phyloP scores from a whole-genome alignment of 2,797 vertebrate species.

The Muscicapa comitata region DNA sequence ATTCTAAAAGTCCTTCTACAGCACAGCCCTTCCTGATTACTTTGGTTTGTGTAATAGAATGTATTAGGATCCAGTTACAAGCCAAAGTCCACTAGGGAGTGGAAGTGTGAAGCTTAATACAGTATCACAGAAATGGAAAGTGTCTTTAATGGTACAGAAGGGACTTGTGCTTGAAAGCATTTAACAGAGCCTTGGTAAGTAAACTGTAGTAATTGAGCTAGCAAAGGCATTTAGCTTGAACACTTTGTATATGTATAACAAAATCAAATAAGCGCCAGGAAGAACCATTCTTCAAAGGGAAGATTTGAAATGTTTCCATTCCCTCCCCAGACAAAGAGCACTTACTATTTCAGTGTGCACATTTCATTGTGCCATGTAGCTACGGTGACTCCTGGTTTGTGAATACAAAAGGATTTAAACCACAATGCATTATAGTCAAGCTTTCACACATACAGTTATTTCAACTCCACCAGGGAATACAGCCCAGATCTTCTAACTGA shows the following conservation, averaged over 20 bases:
- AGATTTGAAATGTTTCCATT: constrained; percentile 21
- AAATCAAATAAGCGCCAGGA: constrained; percentile 55
- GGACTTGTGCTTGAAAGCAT: constrained; percentile 52
- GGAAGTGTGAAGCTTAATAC: constrained; percentile 59
- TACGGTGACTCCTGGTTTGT: neutral
- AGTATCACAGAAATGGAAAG: constrained; percentile 57
- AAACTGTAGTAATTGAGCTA: constrained; percentile 49
- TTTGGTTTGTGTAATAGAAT: neutral
- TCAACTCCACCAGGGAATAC: neutral
- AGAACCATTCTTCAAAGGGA: constrained; percentile 37
- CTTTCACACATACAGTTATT: constrained; percentile 1
- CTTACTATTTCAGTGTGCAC: neutral
- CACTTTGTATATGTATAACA: constrained; percentile 29
- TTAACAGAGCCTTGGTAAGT: constrained; percentile 46
- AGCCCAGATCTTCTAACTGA: constrained; percentile 11
- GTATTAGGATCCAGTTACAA: constrained; percentile 52
- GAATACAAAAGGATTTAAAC: constrained; percentile 9
- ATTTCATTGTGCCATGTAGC: neutral
- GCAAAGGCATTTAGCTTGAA: constrained; percentile 49
- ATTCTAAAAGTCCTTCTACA: neutral
- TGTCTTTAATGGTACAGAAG: constrained; percentile 56
- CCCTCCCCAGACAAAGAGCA: constrained; percentile 2
- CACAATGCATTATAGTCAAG: neutral
- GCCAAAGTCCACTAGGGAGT: constrained; percentile 31
- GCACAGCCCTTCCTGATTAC: neutral